A percentile compares a stretch with the other conserved stretches of the same genome.
Evolutionary conservation across 2,797 vertebrate species (phyloP).

Genomic region (Myotis pilosus): DNA sequence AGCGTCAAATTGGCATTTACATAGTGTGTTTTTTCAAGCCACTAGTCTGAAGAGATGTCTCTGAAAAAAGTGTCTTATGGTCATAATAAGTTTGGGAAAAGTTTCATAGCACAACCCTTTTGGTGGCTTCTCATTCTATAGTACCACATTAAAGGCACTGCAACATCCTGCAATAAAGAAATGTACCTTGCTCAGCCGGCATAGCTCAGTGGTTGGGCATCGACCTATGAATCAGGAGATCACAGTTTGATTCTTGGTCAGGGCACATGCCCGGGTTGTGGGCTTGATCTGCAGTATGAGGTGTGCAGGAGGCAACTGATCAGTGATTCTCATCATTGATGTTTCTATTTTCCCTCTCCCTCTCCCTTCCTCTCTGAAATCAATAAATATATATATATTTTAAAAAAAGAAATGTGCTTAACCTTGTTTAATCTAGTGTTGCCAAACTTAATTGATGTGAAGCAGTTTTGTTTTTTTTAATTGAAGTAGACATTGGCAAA

Average conservation of each 20-base stretch:
- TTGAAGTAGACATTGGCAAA: neutral
- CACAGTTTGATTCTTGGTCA: no score
- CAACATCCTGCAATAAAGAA: neutral
- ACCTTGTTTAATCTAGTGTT: neutral
- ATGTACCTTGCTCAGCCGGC: neutral
- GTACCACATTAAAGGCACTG: neutral
- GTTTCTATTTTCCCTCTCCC: no score
- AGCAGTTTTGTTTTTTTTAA: neutral
- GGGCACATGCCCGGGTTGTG: no score
- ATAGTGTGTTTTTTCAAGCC: neutral
- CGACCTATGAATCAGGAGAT: no score
- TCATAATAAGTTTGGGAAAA: conserved; percentile 42
- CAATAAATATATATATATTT: no score
- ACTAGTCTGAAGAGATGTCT: neutral
- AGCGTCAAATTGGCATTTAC: neutral
- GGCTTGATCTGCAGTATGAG: no score
- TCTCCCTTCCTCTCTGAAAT: no score
- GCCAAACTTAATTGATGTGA: neutral
- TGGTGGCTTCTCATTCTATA: neutral
- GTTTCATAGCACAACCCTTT: neutral
- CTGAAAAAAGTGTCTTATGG: neutral
- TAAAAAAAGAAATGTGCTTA: neutral
- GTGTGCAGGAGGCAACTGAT: no score
- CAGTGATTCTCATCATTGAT: no score
- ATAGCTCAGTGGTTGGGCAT: no score